phyloP scores from a whole-genome alignment of 2,797 vertebrate genomes.

The Argentina silus region DNA sequence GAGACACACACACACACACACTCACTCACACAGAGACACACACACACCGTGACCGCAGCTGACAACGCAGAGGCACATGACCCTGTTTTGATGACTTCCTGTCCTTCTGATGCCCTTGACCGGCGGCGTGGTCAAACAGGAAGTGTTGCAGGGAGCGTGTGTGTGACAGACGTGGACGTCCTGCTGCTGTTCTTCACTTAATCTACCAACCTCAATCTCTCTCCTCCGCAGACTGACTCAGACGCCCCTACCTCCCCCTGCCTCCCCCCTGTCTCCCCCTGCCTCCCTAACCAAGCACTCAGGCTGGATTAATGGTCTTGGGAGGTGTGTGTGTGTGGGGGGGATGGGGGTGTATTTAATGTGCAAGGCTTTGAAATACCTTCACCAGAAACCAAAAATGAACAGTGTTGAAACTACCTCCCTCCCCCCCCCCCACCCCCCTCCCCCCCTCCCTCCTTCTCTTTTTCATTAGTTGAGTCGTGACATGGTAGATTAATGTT shows the following conservation, averaged over 20 bases:
- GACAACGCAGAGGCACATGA: constrained; percentile 33
- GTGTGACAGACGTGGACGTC: too few relatives aligned
- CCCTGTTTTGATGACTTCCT: constrained; percentile 54
- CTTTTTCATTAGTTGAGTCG: constrained; percentile 62
- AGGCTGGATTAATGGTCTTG: constrained; percentile 55
- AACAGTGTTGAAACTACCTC: constrained; percentile 58
- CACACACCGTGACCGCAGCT: too few relatives aligned
- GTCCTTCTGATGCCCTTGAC: constrained; percentile 64
- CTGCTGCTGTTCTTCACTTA: constrained; percentile 43
- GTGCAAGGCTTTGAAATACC: constrained; percentile 71
- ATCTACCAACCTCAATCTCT: constrained; percentile 30
- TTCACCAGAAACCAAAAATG: constrained; percentile 64
- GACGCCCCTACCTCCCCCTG: too few relatives aligned
- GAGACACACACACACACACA: not conserved
- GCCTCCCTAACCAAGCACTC: constrained; percentile 38
- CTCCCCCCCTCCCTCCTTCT: constrained; percentile 7
- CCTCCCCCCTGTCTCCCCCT: too few relatives aligned
- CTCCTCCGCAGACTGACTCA: constrained; percentile 7
- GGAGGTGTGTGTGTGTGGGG: too few relatives aligned
- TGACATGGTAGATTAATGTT: constrained; percentile 64
- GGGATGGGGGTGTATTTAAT: too few relatives aligned
- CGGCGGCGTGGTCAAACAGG: constrained; percentile 52
- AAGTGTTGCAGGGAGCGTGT: too few relatives aligned
- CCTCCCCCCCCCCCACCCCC: constrained; percentile 27
- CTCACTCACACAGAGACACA: not conserved